Base-by-base conservation (phyloP, 2,888 invertebrate genomes). In the Melieria omissa region DNA sequence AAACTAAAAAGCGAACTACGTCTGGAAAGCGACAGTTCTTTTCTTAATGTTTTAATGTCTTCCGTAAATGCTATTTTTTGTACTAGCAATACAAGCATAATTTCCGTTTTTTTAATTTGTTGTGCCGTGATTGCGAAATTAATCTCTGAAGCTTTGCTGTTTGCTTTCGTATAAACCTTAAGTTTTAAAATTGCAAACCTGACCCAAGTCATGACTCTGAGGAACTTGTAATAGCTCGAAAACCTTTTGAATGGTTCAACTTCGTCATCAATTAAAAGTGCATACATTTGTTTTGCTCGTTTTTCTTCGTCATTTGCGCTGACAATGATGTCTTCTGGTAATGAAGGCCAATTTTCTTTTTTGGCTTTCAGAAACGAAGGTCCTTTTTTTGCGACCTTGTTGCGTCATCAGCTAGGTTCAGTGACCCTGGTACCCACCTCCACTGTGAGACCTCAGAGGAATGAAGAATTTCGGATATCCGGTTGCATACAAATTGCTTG, bases 401-500 rank as follows among this genome's bases (percentile, higher is more conserved):
- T 10, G 69, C 69, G 4, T 73, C 61, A 46, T 71, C 74, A 5
- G 73, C 66, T 44, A 71, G 71, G 42, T 71, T 69, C 52, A 70
- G 49, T 12, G 55, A 14, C 49, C 57, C 67, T 12, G 63, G 71
- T 10, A 70, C 65, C 65, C 68, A 75, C n/a, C 54, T 72, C 66
- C 71, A 74, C 42, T 73, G 64, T 4, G 47, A 57, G 41, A 66
- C 60, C 5, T 57, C 45, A n/a, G 69, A 71, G 16, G 57, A 4
- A 58, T 74, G 65, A 5, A 74, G 47, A 49, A 74, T 70, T 47
- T 65, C 65, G 8, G 61, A 68, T 2, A 77, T 58, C 5, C 73
- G 65, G 68, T 77, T 74, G 5, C 78, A 76, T 45, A 80, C 78
- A 60, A 77, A 81, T 29, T 78, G 77, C 63, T 76, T 77, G 42